These are phyloP conservation scores for Mesoligia furuncula DNA, from an alignment of 2,888 invertebrate genomes.

Conservation along the genomic window DNA sequence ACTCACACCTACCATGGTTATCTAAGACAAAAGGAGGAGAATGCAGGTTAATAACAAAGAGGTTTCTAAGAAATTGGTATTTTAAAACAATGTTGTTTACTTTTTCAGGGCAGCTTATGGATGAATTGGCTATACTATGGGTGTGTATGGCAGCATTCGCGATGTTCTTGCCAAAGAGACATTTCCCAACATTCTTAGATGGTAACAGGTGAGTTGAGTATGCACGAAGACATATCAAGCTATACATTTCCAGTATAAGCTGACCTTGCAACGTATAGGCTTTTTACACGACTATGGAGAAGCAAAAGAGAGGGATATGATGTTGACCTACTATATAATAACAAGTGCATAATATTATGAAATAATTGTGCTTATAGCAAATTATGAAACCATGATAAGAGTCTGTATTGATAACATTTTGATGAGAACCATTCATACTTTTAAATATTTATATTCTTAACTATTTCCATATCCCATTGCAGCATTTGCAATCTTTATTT, in stretches of 20 bases:
- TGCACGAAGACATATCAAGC: no score
- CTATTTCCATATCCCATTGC: background rate
- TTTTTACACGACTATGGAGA: no score
- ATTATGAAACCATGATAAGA: background rate
- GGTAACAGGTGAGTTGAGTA: constrained; percentile 91
- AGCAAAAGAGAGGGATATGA: no score
- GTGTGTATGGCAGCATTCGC: constrained; percentile 94
- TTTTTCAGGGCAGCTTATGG: constrained; percentile 93
- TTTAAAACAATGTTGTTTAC: constrained; percentile 14
- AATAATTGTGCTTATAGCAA: background rate
- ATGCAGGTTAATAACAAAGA: background rate
- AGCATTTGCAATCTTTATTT: background rate
- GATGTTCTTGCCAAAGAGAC: constrained; percentile 93
- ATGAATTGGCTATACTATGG: constrained; percentile 96
- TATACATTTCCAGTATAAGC: background rate
- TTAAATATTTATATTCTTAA: background rate
- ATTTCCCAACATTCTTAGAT: constrained; percentile 92
- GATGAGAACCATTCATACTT: background rate
- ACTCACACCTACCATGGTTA: constrained; percentile 15
- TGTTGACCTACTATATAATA: background rate
- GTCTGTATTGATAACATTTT: background rate
- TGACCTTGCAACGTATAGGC: background rate
- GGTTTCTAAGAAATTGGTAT: background rate
- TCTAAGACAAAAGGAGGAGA: constrained; percentile 1
- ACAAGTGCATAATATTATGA: background rate